Conservation (phyloP, 2,113 vertebrate species). For the Rhea pennata region DNA sequence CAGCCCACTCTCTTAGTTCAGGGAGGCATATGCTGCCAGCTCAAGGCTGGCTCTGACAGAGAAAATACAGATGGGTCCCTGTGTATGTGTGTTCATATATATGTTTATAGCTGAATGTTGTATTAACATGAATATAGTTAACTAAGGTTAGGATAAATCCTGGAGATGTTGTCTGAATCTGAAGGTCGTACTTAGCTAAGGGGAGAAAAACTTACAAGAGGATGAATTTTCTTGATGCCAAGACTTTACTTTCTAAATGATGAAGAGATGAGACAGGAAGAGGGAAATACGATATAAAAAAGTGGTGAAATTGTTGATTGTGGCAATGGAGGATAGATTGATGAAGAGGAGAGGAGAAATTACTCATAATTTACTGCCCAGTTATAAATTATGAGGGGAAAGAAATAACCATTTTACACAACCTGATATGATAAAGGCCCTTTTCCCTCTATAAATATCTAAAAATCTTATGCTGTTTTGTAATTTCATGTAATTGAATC, state of each 20-base stretch:
- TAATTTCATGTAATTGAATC: background rate
- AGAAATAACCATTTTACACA: background rate
- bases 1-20: background rate
- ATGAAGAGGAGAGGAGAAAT: background rate
- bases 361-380: background rate
- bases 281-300: background rate
- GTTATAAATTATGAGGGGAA: background rate
- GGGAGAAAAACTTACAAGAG: background rate
- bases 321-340: background rate
- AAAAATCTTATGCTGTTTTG: background rate
- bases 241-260: background rate
- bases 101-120: constrained; percentile 6
- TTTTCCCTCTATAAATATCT: background rate
- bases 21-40: background rate
- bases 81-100: background rate
- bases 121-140: background rate
- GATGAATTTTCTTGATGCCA: background rate
- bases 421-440: background rate
- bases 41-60: background rate
- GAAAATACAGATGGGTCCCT: background rate
- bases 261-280: background rate
- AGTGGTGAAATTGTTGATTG: background rate
- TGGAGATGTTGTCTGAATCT: background rate
- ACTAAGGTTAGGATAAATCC: background rate
- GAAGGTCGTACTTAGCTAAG: background rate